These are phyloP conservation scores for Cichlasoma orientale DNA, from an alignment of 2,797 vertebrate genomes.

Conservation along the genomic window DNA sequence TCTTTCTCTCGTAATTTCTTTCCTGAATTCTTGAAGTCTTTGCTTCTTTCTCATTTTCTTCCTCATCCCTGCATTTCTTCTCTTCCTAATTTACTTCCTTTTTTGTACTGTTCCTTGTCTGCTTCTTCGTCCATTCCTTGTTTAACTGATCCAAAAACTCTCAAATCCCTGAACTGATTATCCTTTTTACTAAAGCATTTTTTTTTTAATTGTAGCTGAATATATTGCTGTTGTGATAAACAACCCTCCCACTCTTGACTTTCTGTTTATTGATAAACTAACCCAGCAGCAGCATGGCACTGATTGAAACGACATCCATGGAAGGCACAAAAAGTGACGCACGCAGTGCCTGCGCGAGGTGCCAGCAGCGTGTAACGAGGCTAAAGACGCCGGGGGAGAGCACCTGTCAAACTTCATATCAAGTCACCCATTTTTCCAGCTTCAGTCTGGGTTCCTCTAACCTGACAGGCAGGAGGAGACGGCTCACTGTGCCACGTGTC, in stretches of 20 bases:
- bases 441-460: conserved; percentile 74
- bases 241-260: too few relatives aligned
- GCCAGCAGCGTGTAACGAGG: conserved; percentile 43
- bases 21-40: too few relatives aligned
- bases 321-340: conserved; percentile 56
- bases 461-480: conserved; percentile 20
- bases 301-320: conserved; percentile 50
- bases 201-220: background rate
- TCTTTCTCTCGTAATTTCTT: background rate
- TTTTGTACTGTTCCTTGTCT: background rate
- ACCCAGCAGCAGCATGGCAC: conserved; percentile 4
- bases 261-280: conserved; percentile 51
- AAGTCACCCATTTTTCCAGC: conserved; percentile 74
- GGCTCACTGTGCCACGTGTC: conserved; percentile 15
- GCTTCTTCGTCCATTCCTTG: too few relatives aligned
- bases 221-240: background rate
- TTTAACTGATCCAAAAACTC: too few relatives aligned
- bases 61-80: too few relatives aligned
- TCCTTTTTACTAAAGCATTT: background rate
- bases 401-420: conserved; percentile 89
- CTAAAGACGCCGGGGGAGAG: conserved; percentile 48
- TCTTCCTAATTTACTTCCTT: too few relatives aligned
- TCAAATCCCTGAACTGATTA: background rate
- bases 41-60: background rate
- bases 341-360: conserved; percentile 38